Percentiles rank a stretch among this genome's conserved stretches.
Evolutionary conservation across 2,797 vertebrate species (phyloP).

Genomic region (Manis crassicaudata): DNA sequence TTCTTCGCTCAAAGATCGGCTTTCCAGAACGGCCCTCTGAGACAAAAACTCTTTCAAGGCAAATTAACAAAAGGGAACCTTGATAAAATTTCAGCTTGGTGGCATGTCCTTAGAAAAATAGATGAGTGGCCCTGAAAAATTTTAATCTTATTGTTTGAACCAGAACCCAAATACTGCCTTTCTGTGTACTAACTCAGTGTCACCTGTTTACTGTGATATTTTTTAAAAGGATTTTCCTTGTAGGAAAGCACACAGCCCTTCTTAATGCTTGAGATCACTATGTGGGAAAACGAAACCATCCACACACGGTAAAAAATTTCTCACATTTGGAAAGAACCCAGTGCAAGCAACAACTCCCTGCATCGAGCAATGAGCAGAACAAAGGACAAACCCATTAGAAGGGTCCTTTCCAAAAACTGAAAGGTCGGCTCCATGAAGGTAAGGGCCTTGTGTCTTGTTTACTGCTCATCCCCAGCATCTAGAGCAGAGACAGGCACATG

Average conservation of each 20-base stretch:
- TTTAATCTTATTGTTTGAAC: neutral
- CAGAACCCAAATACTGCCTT: neutral
- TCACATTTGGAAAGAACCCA: neutral
- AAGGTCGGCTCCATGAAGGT: fast-evolving
- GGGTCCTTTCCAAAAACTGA: neutral
- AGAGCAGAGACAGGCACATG: neutral
- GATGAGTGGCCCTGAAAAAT: neutral
- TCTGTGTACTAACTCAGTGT: neutral
- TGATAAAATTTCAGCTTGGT: constrained; percentile 16
- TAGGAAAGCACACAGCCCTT: neutral
- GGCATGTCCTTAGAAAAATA: neutral
- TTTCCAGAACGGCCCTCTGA: neutral
- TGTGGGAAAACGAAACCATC: neutral
- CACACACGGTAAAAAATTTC: neutral
- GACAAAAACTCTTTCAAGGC: constrained; percentile 35
- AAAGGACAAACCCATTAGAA: too few species aligned
- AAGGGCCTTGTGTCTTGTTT: neutral
- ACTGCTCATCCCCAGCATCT: neutral
- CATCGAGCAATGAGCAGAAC: neutral
- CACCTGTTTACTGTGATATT: neutral
- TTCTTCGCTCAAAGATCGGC: neutral
- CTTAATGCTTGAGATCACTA: neutral
- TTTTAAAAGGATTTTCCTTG: neutral
- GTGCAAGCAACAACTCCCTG: neutral
- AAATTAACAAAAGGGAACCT: constrained; percentile 43